phyloP scores from a whole-genome alignment of 2,113 vertebrate genomes.

The Calypte anna region DNA sequence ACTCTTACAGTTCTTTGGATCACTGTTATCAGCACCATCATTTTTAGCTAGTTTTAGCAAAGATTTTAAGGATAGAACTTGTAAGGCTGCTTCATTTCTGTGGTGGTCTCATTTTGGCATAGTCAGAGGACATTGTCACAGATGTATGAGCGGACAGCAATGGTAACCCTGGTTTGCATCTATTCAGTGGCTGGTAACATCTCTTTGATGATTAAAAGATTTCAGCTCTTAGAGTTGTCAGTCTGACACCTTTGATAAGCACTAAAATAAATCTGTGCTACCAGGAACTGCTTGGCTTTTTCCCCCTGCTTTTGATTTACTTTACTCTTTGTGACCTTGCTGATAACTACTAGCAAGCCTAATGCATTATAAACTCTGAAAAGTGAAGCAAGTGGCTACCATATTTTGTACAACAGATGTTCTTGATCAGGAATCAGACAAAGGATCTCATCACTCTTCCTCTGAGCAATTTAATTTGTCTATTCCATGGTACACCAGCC shows the following conservation, averaged over 20 bases:
- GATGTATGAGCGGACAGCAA: background rate
- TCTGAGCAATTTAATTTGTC: conserved; percentile 38
- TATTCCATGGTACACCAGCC: background rate
- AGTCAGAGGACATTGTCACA: background rate
- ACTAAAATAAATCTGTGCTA: conserved; percentile 31
- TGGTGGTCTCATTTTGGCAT: background rate
- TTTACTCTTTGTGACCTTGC: conserved; percentile 24
- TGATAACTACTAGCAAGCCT: background rate
- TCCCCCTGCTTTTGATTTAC: conserved; percentile 16
- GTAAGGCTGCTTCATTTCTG: background rate
- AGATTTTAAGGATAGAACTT: background rate
- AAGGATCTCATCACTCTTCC: conserved; percentile 35
- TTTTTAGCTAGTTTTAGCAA: background rate
- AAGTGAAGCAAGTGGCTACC: background rate
- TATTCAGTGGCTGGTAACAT: background rate
- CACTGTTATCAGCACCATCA: background rate
- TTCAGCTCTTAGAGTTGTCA: conserved; percentile 24
- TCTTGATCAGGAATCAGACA: conserved; percentile 53
- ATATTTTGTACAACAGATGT: conserved; percentile 59
- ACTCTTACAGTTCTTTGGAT: background rate
- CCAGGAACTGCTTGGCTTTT: background rate
- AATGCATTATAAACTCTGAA: background rate
- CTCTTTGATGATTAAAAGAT: conserved; percentile 9
- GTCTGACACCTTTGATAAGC: conserved; percentile 30
- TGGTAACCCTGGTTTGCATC: background rate